Evolutionary conservation across 2,797 vertebrate genomes (phyloP).

Genomic region (Melanotaenia trifasciata): DNA sequence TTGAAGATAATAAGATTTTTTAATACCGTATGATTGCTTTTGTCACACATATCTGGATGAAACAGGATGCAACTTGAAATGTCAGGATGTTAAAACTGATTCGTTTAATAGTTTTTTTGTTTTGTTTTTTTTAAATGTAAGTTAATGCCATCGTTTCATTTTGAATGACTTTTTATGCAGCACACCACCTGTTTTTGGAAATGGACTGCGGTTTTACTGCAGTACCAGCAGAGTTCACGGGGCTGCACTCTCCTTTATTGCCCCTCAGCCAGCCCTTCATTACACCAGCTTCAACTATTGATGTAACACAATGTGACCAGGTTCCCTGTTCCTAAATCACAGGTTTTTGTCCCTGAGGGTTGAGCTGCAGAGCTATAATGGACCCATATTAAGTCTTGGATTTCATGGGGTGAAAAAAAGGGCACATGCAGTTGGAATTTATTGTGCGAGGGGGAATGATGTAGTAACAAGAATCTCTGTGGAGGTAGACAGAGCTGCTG

Average conservation of each 20-base stretch:
- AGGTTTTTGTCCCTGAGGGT: constrained; percentile 18
- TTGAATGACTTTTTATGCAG: neutral
- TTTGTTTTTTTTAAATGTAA: neutral
- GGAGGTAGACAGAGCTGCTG: constrained; percentile 10
- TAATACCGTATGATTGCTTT: too few relatives aligned
- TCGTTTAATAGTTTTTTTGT: too few relatives aligned
- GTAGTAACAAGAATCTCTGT: constrained; percentile 18
- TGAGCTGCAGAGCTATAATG: constrained; percentile 24
- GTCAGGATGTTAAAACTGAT: too few relatives aligned
- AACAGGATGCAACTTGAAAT: too few relatives aligned
- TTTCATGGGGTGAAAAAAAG: constrained; percentile 47
- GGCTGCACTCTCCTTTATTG: constrained; percentile 10
- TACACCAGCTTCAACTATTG: constrained; percentile 30
- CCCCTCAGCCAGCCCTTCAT: constrained; percentile 21
- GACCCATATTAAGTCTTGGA: constrained; percentile 44
- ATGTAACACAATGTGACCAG: constrained; percentile 33
- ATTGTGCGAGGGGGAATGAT: constrained; percentile 14
- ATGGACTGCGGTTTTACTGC: constrained; percentile 2
- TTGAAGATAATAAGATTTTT: too few relatives aligned
- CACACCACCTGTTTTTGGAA: neutral
- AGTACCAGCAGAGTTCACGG: constrained; percentile 17
- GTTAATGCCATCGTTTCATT: neutral
- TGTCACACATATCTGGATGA: too few relatives aligned
- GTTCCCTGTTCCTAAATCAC: constrained; percentile 39
- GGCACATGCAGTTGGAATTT: constrained; percentile 43